Conservation (phyloP, 2,888 invertebrate species). For the Chalcosyrphus nemorum region DNA sequence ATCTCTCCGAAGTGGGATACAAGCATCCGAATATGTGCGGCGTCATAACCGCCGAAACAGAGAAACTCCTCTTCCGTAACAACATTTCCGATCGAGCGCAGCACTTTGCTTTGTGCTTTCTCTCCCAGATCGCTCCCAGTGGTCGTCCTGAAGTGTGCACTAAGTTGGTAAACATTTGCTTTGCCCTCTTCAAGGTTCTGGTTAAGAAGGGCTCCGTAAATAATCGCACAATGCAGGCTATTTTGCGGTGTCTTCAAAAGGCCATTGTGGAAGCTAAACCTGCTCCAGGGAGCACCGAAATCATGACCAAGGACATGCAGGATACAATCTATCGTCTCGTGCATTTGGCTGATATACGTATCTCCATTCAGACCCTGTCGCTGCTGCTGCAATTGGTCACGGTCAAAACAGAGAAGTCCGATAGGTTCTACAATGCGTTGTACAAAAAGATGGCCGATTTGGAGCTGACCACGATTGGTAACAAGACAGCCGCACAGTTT, state of each 20-base stretch:
- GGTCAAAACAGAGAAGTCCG: constrained; percentile 79
- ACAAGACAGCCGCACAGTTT: constrained; percentile 88
- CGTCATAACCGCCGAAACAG: constrained; percentile 93
- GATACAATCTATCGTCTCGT: constrained; percentile 91
- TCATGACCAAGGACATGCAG: constrained; percentile 81
- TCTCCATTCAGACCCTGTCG: constrained; percentile 83
- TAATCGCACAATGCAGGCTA: constrained; percentile 91
- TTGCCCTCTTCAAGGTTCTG: constrained; percentile 96
- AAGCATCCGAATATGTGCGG: constrained; percentile 96
- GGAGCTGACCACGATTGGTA: constrained; percentile 84
- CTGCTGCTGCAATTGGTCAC: constrained; percentile 79
- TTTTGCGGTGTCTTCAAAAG: constrained; percentile 91
- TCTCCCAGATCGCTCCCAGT: constrained; percentile 90
- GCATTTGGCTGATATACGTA: constrained; percentile 90
- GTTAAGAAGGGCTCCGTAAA: constrained; percentile 91
- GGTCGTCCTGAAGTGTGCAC: constrained; percentile 91
- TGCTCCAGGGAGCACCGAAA: constrained; percentile 76
- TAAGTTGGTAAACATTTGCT: constrained; percentile 94
- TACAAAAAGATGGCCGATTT: constrained; percentile 93
- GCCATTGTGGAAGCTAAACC: constrained; percentile 83
- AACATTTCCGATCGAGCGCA: constrained; percentile 94
- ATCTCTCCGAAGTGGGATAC: constrained; percentile 90
- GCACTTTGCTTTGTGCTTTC: constrained; percentile 95
- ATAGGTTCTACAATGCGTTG: constrained; percentile 91
- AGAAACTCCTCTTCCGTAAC: constrained; percentile 93